Evolutionary conservation across 2,113 vertebrate genomes (phyloP), one percentile per base, ranked within the genome.

Genomic region (Hyaena hyaena): DNA sequence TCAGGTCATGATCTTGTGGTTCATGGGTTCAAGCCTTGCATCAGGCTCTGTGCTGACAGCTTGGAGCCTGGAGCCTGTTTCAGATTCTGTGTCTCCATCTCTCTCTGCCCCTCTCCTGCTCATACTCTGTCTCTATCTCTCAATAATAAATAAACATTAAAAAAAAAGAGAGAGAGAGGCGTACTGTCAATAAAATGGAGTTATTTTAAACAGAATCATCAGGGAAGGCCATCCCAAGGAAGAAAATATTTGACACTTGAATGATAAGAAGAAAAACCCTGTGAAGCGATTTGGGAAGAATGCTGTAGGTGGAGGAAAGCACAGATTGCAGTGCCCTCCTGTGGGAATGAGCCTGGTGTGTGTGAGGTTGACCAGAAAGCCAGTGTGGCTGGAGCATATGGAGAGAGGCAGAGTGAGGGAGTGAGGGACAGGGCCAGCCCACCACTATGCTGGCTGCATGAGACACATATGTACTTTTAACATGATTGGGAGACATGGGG

Each of bases 341-440:
- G 11, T 2, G 21, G 35, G 58, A 79, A 31, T 39, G 23, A 58
- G 28, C 3, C 14, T 33, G 31, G 23, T 10, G 19, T 2, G 2
- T 7, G 19, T 9, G 48, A 23, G 35, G 71, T 3, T 0, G 2
- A 17, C 16, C 66, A 45, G 35, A 2, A 88, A 61, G 81, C 73
- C 23, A 9, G 61, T 0, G 2, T 17, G 45, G 63, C 17, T 7
- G 7, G 33, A 15, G 9, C 6, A 8, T 9, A 3, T 0, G 11
- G 4, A 48, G 11, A 17, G 21, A 26, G 21, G 45, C 2, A 53
- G 24, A 14, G 8, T 14, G 1, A 33, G 5, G 31, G 24, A 14
- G 8, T 14, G 1, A 33, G 5, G 31, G 23, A 28, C 14, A 14
- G 48, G 53, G 14, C 0, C 26, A 9, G 26, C 39, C 58, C 8